Evolutionary conservation across 1,140 invertebrate genomes (phyloP).

Genomic region (Caenorhabditis tropicalis): DNA sequence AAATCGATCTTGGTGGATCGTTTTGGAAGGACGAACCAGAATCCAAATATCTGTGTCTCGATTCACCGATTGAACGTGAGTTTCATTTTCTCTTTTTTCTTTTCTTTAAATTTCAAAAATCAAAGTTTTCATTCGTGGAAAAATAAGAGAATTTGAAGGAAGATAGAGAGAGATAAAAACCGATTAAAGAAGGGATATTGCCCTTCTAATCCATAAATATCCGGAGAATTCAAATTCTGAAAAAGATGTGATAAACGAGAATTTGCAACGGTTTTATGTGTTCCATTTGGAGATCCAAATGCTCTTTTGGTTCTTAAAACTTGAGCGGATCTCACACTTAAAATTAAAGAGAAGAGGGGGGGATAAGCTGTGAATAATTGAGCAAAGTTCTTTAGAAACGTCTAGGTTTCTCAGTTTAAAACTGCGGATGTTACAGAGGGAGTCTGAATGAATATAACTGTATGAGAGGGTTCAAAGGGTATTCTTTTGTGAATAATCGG

Average conservation of each 20-base stretch:
- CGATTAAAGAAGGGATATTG: neutral
- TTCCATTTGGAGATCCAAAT: neutral
- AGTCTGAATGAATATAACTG: too few species aligned
- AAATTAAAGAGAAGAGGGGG: neutral
- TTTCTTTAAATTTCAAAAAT: neutral
- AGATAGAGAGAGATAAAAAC: neutral
- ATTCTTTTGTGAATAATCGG: too few species aligned
- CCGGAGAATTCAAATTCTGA: neutral
- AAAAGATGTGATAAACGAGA: neutral
- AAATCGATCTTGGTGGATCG: neutral
- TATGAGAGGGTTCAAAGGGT: too few species aligned
- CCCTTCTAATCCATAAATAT: constrained; percentile 9
- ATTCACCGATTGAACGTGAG: constrained; percentile 1
- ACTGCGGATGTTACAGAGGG: neutral
- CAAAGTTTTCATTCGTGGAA: too few species aligned
- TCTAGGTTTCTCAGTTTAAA: neutral
- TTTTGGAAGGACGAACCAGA: constrained; percentile 17
- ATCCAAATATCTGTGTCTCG: neutral
- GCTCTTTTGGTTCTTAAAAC: neutral
- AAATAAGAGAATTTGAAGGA: neutral
- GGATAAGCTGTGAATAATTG: constrained; percentile 3
- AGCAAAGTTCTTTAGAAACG: neutral
- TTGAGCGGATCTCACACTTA: neutral
- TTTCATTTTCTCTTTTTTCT: neutral
- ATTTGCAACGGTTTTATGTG: too few species aligned